A percentile compares a stretch with the other conserved stretches of the same genome.
phyloP scores from a whole-genome alignment of 2,797 vertebrate species.

The Hybognathus amarus region DNA sequence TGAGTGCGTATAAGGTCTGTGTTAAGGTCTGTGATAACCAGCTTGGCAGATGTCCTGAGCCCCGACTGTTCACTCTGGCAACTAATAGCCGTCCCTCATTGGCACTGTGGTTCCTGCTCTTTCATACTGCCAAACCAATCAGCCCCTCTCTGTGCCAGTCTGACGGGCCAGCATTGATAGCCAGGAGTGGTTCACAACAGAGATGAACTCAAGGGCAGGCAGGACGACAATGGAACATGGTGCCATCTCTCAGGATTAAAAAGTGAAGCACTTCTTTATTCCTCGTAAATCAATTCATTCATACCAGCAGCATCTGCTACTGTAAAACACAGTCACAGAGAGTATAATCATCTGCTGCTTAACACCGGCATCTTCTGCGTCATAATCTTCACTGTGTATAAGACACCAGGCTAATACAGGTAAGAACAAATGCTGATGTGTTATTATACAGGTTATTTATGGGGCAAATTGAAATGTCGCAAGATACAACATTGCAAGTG shows the following conservation, averaged over 20 bases:
- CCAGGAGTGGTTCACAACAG: slow-evolving; percentile 11
- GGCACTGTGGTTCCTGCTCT: slow-evolving; percentile 23
- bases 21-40: slow-evolving; percentile 16
- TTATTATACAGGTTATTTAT: not conserved
- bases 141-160: slow-evolving; percentile 35
- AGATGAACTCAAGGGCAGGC: slow-evolving; percentile 50
- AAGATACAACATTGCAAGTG: not conserved
- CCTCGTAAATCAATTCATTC: slow-evolving; percentile 52
- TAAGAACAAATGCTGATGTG: slow-evolving; percentile 18
- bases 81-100: slow-evolving; percentile 25
- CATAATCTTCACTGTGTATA: slow-evolving; percentile 33
- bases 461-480: not conserved
- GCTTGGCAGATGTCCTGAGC: slow-evolving; percentile 18
- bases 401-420: slow-evolving; percentile 26
- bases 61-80: slow-evolving; percentile 21
- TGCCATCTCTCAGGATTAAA: slow-evolving; percentile 57
- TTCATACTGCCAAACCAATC: slow-evolving; percentile 39
- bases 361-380: not conserved
- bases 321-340: slow-evolving; percentile 25
- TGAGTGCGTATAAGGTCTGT: not conserved
- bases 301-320: slow-evolving; percentile 46
- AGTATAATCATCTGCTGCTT: slow-evolving; percentile 60
- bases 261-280: slow-evolving; percentile 47
- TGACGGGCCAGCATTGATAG: slow-evolving; percentile 12
- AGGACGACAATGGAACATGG: slow-evolving; percentile 31